A percentile compares a stretch with the other conserved stretches of the same genome.
phyloP scores from a whole-genome alignment of 2,113 vertebrate genomes.

The Miniopterus natalensis region DNA sequence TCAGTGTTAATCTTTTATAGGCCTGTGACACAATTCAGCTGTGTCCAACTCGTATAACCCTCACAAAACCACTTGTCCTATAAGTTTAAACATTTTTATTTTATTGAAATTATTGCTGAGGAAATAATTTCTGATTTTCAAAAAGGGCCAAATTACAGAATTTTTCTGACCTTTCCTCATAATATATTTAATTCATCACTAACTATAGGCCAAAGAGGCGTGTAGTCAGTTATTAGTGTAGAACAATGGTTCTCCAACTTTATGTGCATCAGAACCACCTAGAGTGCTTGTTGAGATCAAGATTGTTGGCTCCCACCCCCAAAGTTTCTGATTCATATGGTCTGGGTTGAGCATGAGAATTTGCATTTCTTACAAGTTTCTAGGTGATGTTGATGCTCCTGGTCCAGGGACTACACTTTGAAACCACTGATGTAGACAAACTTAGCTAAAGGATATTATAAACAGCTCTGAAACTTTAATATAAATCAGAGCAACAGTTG shows the following conservation, averaged over 20 bases:
- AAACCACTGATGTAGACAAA: background rate
- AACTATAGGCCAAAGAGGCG: background rate
- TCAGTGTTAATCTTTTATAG: slow-evolving; percentile 23
- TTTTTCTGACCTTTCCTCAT: background rate
- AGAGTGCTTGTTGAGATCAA: background rate
- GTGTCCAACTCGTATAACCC: background rate
- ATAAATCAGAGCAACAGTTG: background rate
- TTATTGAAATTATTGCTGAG: background rate
- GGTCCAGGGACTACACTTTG: background rate
- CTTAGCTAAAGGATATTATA: background rate
- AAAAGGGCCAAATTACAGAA: background rate
- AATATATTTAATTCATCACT: background rate
- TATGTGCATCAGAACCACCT: background rate
- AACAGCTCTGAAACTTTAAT: slow-evolving; percentile 16
- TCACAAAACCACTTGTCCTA: background rate
- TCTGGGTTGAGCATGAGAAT: background rate
- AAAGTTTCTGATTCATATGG: background rate
- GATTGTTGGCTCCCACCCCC: background rate
- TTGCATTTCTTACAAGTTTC: background rate
- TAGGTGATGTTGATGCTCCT: background rate
- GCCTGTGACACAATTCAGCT: background rate
- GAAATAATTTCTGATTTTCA: slow-evolving; percentile 37
- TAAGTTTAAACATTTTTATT: slow-evolving; percentile 30
- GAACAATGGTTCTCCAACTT: slow-evolving; percentile 11
- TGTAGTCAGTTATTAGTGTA: background rate